Evolutionary conservation across 2,888 invertebrate species (phyloP).

Genomic region (Sinohyriopsis cumingii): DNA sequence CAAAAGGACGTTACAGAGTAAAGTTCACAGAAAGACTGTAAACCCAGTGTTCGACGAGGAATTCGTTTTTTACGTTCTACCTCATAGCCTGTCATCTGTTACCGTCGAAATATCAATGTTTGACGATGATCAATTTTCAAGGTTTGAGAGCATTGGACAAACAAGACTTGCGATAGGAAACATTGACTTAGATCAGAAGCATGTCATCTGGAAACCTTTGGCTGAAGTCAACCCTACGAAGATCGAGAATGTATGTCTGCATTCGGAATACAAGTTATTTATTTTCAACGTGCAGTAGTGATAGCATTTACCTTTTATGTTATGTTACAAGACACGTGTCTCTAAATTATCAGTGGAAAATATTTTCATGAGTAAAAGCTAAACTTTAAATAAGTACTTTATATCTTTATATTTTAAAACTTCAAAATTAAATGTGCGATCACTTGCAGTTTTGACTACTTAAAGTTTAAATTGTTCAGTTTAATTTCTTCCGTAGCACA

Average conservation of each 20-base stretch:
- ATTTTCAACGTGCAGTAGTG: too few relatives aligned
- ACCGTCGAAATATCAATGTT: constrained; percentile 79
- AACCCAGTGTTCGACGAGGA: constrained; percentile 82
- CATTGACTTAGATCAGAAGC: constrained; percentile 76
- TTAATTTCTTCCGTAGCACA: too few relatives aligned
- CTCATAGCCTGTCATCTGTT: constrained; percentile 73
- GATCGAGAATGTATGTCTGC: constrained; percentile 40
- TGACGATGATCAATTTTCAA: constrained; percentile 79
- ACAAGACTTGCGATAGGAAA: constrained; percentile 76
- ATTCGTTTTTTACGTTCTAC: constrained; percentile 78
- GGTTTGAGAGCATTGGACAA: constrained; percentile 80
- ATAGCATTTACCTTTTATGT: too few relatives aligned
- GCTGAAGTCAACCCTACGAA: constrained; percentile 57
- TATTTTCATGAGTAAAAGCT: too few relatives aligned
- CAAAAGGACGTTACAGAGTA: constrained; percentile 59
- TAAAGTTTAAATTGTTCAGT: too few relatives aligned
- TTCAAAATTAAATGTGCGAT: too few relatives aligned
- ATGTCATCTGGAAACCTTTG: constrained; percentile 77
- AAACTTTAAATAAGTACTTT: too few relatives aligned
- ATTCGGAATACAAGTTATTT: too few relatives aligned
- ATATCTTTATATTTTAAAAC: too few relatives aligned
- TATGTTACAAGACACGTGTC: too few relatives aligned
- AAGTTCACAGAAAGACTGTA: constrained; percentile 78
- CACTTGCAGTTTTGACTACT: too few relatives aligned
- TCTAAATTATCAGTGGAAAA: too few relatives aligned